These are phyloP conservation scores for Zalophus californianus DNA, from an alignment of 2,797 vertebrate species.

Conservation along the genomic window DNA sequence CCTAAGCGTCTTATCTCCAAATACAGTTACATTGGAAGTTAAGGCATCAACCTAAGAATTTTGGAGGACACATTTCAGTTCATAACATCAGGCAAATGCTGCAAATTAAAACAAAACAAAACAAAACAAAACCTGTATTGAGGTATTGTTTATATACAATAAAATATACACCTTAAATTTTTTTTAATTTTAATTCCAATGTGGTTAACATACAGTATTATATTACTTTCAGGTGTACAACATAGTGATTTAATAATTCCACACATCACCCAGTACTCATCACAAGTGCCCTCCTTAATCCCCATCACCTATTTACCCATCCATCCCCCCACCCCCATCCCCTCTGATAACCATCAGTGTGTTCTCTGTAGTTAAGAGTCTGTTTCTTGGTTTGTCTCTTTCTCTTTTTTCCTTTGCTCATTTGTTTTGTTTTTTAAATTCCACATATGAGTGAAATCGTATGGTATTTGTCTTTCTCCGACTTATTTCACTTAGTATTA, in stretches of 20 bases:
- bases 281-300: background rate
- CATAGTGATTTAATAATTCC: background rate
- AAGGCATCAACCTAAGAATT: background rate
- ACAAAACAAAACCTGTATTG: background rate
- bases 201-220: background rate
- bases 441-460: background rate
- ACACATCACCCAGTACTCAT: background rate
- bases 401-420: background rate
- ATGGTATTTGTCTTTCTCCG: background rate
- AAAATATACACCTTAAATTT: background rate
- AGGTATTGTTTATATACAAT: background rate
- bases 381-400: background rate
- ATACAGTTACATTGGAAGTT: background rate
- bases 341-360: background rate
- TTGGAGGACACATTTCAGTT: background rate
- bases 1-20: background rate
- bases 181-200: background rate
- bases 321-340: background rate
- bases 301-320: background rate
- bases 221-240: background rate
- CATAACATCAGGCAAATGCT: background rate
- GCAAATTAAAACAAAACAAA: background rate
- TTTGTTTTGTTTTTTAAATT: background rate
- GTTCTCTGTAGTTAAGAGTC: background rate
- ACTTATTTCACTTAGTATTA: background rate